Evolutionary conservation across 2,888 invertebrate genomes (phyloP).

Genomic region (Metalampra italica): DNA sequence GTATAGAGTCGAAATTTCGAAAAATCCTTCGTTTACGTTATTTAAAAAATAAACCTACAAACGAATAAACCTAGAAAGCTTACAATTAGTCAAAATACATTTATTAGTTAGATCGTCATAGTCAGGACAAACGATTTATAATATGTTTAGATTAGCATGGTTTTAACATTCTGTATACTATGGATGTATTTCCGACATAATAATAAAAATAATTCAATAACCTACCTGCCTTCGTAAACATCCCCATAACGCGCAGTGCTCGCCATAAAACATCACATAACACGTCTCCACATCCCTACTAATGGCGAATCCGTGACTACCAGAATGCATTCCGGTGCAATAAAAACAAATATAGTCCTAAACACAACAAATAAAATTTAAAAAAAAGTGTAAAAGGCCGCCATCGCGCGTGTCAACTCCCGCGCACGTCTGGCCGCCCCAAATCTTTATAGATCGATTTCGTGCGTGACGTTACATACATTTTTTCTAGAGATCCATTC

Average conservation of each 20-base stretch:
- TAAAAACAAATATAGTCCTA: slow-evolving; percentile 71
- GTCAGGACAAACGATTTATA: too few species aligned
- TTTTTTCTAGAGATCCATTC: slow-evolving; percentile 22
- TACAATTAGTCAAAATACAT: too few species aligned
- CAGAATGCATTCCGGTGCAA: slow-evolving; percentile 61
- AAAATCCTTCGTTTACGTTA: too few species aligned
- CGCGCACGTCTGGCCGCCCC: slow-evolving; percentile 52
- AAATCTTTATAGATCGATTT: slow-evolving; percentile 74
- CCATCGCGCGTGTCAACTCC: slow-evolving; percentile 34
- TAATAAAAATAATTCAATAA: neutral
- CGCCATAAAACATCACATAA: slow-evolving; percentile 7
- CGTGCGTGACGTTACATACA: slow-evolving; percentile 56
- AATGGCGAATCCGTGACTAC: slow-evolving; percentile 69
- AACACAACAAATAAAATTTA: slow-evolving; percentile 62
- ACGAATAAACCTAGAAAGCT: too few species aligned
- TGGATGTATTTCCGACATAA: too few species aligned
- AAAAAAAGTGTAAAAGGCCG: slow-evolving; percentile 49
- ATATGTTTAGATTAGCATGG: too few species aligned
- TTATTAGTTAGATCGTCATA: too few species aligned
- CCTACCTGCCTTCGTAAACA: neutral
- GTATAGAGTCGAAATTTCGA: too few species aligned
- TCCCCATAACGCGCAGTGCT: neutral
- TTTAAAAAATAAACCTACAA: too few species aligned
- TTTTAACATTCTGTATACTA: too few species aligned
- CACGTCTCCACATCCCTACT: slow-evolving; percentile 34